A percentile compares a stretch with the other conserved stretches of the same genome.
Conservation (phyloP, 2,888 invertebrate species). For the Drosophila longiperda region DNA sequence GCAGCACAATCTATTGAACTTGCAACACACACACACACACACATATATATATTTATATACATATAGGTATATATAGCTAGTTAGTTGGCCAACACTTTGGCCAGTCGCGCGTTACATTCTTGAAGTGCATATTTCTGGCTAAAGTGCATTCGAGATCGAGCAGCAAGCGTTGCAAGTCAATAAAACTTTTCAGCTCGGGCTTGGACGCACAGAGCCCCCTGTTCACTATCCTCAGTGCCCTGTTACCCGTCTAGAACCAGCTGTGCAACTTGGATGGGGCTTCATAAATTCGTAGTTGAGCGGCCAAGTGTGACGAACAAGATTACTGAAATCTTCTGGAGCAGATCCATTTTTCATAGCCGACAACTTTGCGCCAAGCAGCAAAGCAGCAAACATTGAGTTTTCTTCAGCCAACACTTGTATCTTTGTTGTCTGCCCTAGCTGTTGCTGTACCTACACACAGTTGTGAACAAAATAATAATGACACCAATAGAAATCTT, state of each 20-base stretch:
- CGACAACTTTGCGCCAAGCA: constrained; percentile 66
- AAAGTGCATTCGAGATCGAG: constrained; percentile 51
- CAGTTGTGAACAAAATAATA: neutral
- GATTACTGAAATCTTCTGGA: constrained; percentile 85
- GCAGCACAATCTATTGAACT: constrained; percentile 67
- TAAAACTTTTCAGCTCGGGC: constrained; percentile 60
- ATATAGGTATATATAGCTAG: constrained; percentile 32
- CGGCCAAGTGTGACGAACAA: constrained; percentile 84
- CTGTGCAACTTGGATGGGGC: constrained; percentile 57
- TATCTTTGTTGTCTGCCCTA: constrained; percentile 26
- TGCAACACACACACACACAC: constrained; percentile 57
- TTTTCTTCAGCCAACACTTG: constrained; percentile 50
- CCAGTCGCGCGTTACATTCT: constrained; percentile 77
- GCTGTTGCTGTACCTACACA: constrained; percentile 13
- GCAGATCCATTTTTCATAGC: constrained; percentile 84
- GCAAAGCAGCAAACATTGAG: constrained; percentile 43
- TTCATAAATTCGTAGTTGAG: constrained; percentile 83
- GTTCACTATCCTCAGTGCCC: neutral
- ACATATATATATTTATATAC: constrained; percentile 2
- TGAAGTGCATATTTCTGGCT: constrained; percentile 63
- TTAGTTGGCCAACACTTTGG: constrained; percentile 58
- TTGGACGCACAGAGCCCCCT: constrained; percentile 22
- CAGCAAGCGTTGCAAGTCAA: constrained; percentile 71
- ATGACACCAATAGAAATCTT: neutral
- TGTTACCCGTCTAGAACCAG: constrained; percentile 34